A percentile compares a stretch with the other conserved stretches of the same genome.
Conservation (phyloP, 2,113 vertebrate genomes). For the Ellobius talpinus region DNA sequence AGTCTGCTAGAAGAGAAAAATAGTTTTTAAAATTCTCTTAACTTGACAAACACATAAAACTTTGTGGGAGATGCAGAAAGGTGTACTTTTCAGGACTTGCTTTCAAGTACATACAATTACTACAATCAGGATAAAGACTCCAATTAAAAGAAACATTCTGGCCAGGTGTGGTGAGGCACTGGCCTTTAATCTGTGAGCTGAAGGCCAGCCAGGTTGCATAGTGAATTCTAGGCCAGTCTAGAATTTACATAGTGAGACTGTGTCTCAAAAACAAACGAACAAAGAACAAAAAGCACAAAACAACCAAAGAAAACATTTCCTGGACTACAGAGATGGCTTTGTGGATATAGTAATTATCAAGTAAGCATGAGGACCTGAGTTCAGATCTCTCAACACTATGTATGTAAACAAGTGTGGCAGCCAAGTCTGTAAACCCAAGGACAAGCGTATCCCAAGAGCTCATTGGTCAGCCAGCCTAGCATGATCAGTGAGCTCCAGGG, state of each 20-base stretch:
- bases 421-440: background rate
- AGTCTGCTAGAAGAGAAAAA: conserved; percentile 28
- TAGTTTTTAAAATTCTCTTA: background rate
- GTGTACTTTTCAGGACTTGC: background rate
- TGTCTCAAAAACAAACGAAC: background rate
- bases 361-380: background rate
- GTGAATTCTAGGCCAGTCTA: background rate
- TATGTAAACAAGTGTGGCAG: background rate
- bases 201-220: background rate
- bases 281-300: background rate
- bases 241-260: background rate
- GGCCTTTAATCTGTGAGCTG: background rate
- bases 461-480: background rate
- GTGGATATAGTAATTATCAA: background rate
- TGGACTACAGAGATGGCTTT: background rate
- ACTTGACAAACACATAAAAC: background rate
- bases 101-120: conserved; percentile 27
- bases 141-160: conserved; percentile 1
- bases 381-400: background rate
- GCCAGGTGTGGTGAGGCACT: background rate
- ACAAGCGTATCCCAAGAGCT: background rate
- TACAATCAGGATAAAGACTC: background rate
- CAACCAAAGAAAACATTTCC: background rate
- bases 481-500: background rate
- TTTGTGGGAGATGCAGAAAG: conserved; percentile 22